phyloP scores from a whole-genome alignment of 2,888 invertebrate species.

The Trichopoda pennipes region DNA sequence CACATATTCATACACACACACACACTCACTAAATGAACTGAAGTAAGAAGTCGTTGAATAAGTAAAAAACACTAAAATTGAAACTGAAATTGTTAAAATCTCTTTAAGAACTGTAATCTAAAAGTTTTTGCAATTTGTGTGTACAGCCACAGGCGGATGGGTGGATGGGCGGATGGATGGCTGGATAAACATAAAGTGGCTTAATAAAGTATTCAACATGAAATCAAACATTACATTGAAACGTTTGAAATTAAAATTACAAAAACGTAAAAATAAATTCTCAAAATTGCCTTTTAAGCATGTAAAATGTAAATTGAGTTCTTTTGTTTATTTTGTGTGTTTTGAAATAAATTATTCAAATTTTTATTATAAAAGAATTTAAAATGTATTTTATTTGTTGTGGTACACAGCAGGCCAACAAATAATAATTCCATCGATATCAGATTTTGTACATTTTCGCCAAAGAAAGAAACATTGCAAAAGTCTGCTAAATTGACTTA shows the following conservation, averaged over 20 bases:
- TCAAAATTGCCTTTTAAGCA: conserved; percentile 14
- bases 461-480: neutral
- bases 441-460: neutral
- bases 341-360: neutral
- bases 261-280: neutral
- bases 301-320: conserved; percentile 48
- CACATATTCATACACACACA: neutral
- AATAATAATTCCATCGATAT: neutral
- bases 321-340: neutral
- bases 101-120: conserved; percentile 41
- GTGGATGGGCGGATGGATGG: neutral
- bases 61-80: conserved; percentile 23
- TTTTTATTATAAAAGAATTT: conserved; percentile 11
- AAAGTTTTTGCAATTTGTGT: conserved; percentile 37
- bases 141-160: neutral
- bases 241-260: neutral
- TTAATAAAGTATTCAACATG: conserved; percentile 48
- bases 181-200: conserved; percentile 3
- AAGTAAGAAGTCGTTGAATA: conserved; percentile 13
- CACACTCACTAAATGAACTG: neutral
- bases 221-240: conserved; percentile 30
- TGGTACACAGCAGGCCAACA: no score
- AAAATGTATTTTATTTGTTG: neutral
- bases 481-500: neutral
- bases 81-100: conserved; percentile 19